phyloP scores from a whole-genome alignment of 1,140 invertebrate genomes.

The Scaptomyza pallida region DNA sequence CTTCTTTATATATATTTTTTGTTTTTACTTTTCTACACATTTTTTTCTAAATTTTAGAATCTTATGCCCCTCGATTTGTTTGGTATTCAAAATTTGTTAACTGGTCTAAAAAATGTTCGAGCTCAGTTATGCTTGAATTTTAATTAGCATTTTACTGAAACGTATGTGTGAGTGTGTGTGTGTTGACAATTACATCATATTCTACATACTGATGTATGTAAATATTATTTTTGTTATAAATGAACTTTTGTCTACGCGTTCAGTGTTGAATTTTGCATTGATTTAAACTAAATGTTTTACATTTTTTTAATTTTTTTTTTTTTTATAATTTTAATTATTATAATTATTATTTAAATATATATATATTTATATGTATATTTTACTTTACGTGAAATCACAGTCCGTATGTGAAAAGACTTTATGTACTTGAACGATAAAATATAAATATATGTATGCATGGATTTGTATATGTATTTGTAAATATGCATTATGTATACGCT shows the following conservation, averaged over 20 bases:
- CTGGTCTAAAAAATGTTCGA: slow-evolving; percentile 26
- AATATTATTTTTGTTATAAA: slow-evolving; percentile 7
- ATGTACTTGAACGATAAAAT: slow-evolving; percentile 77
- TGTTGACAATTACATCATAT: background rate
- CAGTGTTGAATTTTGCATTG: slow-evolving; percentile 4
- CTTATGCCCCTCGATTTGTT: slow-evolving; percentile 7
- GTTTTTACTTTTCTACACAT: slow-evolving; percentile 9
- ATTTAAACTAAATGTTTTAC: slow-evolving; percentile 27
- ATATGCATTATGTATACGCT: slow-evolving; percentile 58
- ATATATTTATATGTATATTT: slow-evolving; percentile 54
- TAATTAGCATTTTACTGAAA: background rate
- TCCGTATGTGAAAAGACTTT: slow-evolving; percentile 84
- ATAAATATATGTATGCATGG: slow-evolving; percentile 28
- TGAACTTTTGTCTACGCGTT: slow-evolving; percentile 16
- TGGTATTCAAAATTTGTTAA: slow-evolving; percentile 5
- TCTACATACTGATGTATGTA: slow-evolving; percentile 9
- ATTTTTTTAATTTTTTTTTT: slow-evolving; percentile 24
- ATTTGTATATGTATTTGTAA: slow-evolving; percentile 47
- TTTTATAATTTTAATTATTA: slow-evolving; percentile 59
- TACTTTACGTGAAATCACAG: slow-evolving; percentile 82
- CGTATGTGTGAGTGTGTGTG: background rate
- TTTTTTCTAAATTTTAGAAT: slow-evolving; percentile 4
- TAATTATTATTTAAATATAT: slow-evolving; percentile 45
- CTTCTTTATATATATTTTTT: background rate
- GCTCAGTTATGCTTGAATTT: slow-evolving; percentile 20